Evolutionary conservation across 64 coral and sea anemone genomes (phyloP), one percentile per base, ranked within the genome.

Genomic region (Platygyra sinensis): DNA sequence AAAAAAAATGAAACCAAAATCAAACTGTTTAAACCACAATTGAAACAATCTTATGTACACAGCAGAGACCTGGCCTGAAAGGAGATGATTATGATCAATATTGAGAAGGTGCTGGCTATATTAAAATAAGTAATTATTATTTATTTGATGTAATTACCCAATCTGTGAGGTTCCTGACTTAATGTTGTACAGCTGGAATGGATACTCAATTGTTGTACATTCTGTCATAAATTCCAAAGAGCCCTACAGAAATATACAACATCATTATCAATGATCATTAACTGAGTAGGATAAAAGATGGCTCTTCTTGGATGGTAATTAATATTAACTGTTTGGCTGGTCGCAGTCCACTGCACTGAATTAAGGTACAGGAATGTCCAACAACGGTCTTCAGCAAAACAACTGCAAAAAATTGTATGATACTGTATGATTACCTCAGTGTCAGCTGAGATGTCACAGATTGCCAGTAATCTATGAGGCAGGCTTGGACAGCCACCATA

Each of bases 121-220:
- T 9, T 80, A 36, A 80, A 25, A 30, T 27, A 67, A n/a, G 5
- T 67, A 25, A 0, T 16, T 67, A 0, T n/a, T n/a, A 67, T 67
- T n/a, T n/a, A 67, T 65, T 65, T 65, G 18, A 65, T 19, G n/a
- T 64, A 88, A 89, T 86, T 67, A 99, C 97, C 97, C 97, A 59
- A 99, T 98, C 46, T 93, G 93, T n/a, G 96, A 98, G 36, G 78
- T 93, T 73, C 91, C 94, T 80, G 87, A 84, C 61, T 98, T 95
- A 50, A 95, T 95, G 69, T 98, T 92, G 77, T 95, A 98, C 49
- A 98, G 73, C 15, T 98, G 93, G 78, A 98, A 98, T 62, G 96
- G 96, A 80, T 98, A 98, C 82, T 98, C 96, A 52, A 98, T 98
- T 12, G 96, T 98, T 74, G 96, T 98, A 60, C 96, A 98, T 89